These are phyloP conservation scores for Hypotaenidia okinawae DNA, from an alignment of 2,797 vertebrate species.

Conservation along the genomic window DNA sequence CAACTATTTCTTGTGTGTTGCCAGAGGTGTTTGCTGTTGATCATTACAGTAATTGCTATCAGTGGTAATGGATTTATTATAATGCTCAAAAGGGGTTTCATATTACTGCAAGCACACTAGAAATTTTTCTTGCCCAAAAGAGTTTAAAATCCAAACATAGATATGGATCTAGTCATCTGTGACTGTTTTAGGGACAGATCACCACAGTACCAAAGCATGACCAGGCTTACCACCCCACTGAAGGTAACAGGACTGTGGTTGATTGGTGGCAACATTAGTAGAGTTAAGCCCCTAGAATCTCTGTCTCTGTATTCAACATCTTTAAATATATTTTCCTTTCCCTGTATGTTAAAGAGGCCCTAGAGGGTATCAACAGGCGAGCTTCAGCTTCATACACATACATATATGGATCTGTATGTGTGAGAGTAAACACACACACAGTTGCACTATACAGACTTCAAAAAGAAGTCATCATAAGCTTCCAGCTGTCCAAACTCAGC, in stretches of 20 bases:
- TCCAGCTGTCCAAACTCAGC: neutral
- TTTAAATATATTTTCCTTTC: neutral
- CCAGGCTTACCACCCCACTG: neutral
- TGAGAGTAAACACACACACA: fast-evolving
- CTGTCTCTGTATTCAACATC: neutral
- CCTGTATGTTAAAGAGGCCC: neutral
- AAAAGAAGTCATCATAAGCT: neutral
- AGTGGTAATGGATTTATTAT: neutral
- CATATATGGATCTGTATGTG: too few relatives aligned
- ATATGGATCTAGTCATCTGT: neutral
- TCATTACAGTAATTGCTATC: neutral
- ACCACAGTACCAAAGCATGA: neutral
- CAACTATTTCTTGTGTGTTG: neutral
- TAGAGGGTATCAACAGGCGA: neutral
- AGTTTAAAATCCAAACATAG: neutral
- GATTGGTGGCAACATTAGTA: neutral
- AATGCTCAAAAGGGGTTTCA: neutral
- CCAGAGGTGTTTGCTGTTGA: neutral
- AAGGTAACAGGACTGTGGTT: neutral
- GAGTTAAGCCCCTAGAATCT: neutral
- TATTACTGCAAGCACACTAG: neutral
- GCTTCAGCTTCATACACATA: neutral
- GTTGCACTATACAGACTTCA: neutral
- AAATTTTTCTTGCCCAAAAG: neutral
- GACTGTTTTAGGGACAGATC: neutral